Conservation (phyloP, 2,797 vertebrate species). For the Gymnoscopelus braueri region DNA sequence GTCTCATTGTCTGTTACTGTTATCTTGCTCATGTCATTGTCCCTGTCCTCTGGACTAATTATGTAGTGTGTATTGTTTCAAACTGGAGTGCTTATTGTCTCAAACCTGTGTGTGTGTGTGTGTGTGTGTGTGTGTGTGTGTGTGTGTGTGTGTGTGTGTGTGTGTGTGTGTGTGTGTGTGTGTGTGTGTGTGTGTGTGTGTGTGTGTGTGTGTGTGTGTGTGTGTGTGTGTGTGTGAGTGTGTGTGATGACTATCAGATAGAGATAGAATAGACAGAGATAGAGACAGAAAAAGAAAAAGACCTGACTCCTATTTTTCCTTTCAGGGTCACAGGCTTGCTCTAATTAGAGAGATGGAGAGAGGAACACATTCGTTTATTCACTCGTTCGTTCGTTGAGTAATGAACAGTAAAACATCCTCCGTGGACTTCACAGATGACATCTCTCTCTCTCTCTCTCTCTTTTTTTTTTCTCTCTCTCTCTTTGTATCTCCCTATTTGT, state of each 20-base stretch:
- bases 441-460: constrained; percentile 51
- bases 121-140: constrained; percentile 24
- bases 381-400: constrained; percentile 66
- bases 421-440: constrained; percentile 23
- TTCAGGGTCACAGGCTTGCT: constrained; percentile 71
- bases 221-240: constrained; percentile 10
- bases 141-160: constrained; percentile 54
- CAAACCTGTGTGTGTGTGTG: constrained; percentile 26
- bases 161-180: constrained; percentile 38
- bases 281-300: constrained; percentile 73
- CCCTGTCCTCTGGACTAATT: constrained; percentile 70
- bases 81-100: constrained; percentile 69
- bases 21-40: constrained; percentile 68
- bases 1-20: constrained; percentile 37
- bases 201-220: constrained; percentile 35
- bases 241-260: constrained; percentile 69
- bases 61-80: constrained; percentile 63
- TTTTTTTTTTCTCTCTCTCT: constrained; percentile 37
- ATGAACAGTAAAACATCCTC: constrained; percentile 56
- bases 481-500: background rate
- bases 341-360: constrained; percentile 70
- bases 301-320: constrained; percentile 80
- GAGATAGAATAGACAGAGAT: constrained; percentile 66
- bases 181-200: constrained; percentile 54
- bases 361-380: constrained; percentile 68